Conservation (phyloP, 2,113 vertebrate species). For the Hippocampus abdominalis region DNA sequence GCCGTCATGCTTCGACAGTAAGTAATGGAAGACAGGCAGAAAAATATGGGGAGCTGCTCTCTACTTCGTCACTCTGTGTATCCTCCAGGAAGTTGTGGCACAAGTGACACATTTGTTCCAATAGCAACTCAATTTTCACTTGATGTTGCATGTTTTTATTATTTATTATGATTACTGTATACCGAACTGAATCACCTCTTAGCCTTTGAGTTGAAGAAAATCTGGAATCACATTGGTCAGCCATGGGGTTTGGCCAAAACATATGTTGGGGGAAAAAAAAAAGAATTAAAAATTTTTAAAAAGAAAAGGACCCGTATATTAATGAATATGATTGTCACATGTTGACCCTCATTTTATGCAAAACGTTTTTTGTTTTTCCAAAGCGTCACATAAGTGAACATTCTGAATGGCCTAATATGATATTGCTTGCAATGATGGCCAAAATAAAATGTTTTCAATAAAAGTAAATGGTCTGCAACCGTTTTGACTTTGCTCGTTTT, state of each 20-base stretch:
- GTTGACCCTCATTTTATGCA: conserved; percentile 59
- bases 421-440: conserved; percentile 61
- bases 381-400: conserved; percentile 52
- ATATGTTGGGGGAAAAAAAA: background rate
- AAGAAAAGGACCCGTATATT: conserved; percentile 47
- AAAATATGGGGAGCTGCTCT: conserved; percentile 22
- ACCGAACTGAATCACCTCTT: conserved; percentile 54
- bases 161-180: conserved; percentile 56
- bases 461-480: conserved; percentile 64
- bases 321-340: conserved; percentile 62
- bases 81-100: conserved; percentile 25
- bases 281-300: conserved; percentile 6
- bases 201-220: conserved; percentile 57
- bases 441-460: conserved; percentile 65
- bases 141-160: conserved; percentile 65
- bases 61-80: conserved; percentile 16
- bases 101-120: conserved; percentile 63
- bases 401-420: conserved; percentile 46
- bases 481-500: conserved; percentile 40
- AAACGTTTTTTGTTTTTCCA: conserved; percentile 17
- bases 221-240: conserved; percentile 63
- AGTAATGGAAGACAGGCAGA: conserved; percentile 18
- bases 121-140: conserved; percentile 50
- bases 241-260: conserved; percentile 50
- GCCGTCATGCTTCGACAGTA: conserved; percentile 24